phyloP scores from a whole-genome alignment of 1,140 invertebrate species.

The Drosophila cardini region DNA sequence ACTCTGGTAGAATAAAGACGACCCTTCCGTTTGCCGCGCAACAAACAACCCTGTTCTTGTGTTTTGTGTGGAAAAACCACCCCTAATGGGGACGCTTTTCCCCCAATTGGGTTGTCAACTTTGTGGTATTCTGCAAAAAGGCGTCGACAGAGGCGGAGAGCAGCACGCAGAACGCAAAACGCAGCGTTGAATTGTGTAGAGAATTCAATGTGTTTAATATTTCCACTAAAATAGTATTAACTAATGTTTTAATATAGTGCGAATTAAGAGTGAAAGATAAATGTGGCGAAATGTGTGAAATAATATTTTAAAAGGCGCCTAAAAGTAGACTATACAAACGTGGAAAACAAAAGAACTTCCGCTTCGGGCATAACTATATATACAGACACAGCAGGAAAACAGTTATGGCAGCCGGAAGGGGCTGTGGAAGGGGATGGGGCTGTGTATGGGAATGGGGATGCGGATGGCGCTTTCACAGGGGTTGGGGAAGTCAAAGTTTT shows the following conservation, averaged over 20 bases:
- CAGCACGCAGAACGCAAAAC: slow-evolving; percentile 15
- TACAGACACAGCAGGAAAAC: slow-evolving; percentile 42
- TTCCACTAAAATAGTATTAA: slow-evolving; percentile 12
- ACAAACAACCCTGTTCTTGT: slow-evolving; percentile 69
- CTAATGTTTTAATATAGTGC: slow-evolving; percentile 6
- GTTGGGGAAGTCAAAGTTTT: slow-evolving; percentile 29
- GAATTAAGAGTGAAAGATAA: background rate
- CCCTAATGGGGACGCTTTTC: slow-evolving; percentile 62
- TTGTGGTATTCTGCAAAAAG: slow-evolving; percentile 77
- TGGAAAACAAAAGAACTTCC: slow-evolving; percentile 25
- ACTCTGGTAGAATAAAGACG: slow-evolving; percentile 17
- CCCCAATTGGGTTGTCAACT: slow-evolving; percentile 59
- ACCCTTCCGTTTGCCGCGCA: slow-evolving; percentile 47
- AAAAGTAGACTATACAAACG: slow-evolving; percentile 33
- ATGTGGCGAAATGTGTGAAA: slow-evolving; percentile 13
- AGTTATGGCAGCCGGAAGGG: slow-evolving; percentile 56
- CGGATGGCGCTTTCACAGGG: slow-evolving; percentile 35
- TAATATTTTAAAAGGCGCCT: slow-evolving; percentile 33
- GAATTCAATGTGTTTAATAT: slow-evolving; percentile 10
- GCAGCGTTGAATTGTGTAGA: slow-evolving; percentile 15
- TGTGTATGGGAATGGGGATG: background rate
- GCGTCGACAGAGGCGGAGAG: slow-evolving; percentile 55
- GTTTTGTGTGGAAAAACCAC: slow-evolving; percentile 62
- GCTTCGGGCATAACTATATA: slow-evolving; percentile 20
- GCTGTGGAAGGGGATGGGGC: slow-evolving; percentile 27